phyloP scores from a whole-genome alignment of 2,113 vertebrate species.

The Pollimyrus isidori region DNA sequence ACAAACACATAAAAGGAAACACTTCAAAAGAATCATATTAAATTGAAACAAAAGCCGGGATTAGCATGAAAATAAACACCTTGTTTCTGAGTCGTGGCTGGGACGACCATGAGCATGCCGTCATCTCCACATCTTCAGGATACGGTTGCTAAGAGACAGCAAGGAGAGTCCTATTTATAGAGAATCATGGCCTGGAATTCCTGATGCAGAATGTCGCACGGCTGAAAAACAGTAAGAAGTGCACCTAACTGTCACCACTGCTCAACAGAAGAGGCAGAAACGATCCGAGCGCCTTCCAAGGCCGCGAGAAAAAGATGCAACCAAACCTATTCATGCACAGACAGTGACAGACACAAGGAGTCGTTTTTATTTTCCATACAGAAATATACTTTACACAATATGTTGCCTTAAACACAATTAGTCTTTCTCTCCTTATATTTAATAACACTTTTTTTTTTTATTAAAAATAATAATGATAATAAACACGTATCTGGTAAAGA shows the following conservation, averaged over 20 bases:
- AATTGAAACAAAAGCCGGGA: background rate
- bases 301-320: background rate
- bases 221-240: background rate
- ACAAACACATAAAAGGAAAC: background rate
- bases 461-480: background rate
- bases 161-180: constrained; percentile 19
- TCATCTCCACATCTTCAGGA: constrained; percentile 4
- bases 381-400: background rate
- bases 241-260: background rate
- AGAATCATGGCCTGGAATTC: background rate
- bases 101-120: background rate
- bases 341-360: background rate
- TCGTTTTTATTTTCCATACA: background rate
- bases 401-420: background rate
- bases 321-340: background rate
- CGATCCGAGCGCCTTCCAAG: background rate
- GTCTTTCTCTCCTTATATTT: background rate
- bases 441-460: background rate
- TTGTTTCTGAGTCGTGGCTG: background rate
- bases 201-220: background rate
- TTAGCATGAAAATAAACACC: constrained; percentile 7
- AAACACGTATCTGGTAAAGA: background rate
- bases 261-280: background rate
- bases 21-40: background rate
- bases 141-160: constrained; percentile 19